Percentiles rank a stretch among this genome's conserved stretches.
These are phyloP conservation scores for Gerosis bhagava DNA, from an alignment of 2,888 invertebrate genomes.

Conservation along the genomic window DNA sequence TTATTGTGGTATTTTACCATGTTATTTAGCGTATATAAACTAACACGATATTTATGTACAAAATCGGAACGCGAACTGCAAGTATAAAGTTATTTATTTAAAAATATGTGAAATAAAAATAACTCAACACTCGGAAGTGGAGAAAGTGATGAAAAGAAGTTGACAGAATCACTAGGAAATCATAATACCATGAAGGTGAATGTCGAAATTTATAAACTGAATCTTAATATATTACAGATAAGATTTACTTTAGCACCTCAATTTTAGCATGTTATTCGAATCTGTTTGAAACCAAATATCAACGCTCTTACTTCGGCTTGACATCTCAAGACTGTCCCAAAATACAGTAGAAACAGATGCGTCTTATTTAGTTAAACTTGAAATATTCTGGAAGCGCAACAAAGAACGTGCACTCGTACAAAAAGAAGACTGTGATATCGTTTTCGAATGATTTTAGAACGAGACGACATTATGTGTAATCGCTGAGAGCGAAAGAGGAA, in stretches of 20 bases:
- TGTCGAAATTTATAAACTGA: no score
- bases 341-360: conserved; percentile 63
- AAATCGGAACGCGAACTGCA: no score
- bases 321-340: conserved; percentile 50
- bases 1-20: no score
- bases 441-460: conserved; percentile 29
- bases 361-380: conserved; percentile 47
- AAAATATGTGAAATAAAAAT: conserved; percentile 9
- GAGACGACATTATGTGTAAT: not conserved
- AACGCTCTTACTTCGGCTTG: conserved; percentile 47
- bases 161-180: conserved; percentile 16
- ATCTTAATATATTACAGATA: no score
- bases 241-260: no score
- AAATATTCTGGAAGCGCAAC: conserved; percentile 42
- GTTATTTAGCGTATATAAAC: no score
- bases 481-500: conserved; percentile 11
- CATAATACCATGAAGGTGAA: conserved; percentile 1
- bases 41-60: no score
- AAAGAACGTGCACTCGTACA: conserved; percentile 44
- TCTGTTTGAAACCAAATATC: conserved; percentile 48
- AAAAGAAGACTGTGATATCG: conserved; percentile 42
- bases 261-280: conserved; percentile 40
- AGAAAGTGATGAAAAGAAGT: conserved; percentile 15
- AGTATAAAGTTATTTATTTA: no score
- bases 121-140: conserved; percentile 8